Percentiles rank a stretch among this genome's conserved stretches.
Conservation (phyloP, 2,113 vertebrate species). For the Campylomormyrus tamandua region DNA sequence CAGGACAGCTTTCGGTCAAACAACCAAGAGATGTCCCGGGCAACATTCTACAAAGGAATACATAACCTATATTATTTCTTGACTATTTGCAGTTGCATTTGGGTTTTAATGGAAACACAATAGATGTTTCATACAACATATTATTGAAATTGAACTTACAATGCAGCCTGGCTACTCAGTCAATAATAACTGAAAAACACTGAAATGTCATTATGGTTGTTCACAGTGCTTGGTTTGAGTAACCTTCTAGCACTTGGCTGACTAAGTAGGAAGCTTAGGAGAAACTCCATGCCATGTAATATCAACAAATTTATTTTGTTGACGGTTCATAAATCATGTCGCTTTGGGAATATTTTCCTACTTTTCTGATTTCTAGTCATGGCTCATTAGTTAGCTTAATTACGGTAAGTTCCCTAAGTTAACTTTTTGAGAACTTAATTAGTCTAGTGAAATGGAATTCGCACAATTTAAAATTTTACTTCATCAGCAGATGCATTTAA, state of each 20-base stretch:
- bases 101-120: not conserved
- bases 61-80: not conserved
- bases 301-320: not conserved
- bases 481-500: not conserved
- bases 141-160: not conserved
- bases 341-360: slow-evolving; percentile 5
- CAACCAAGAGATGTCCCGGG: not conserved
- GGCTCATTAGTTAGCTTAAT: not conserved
- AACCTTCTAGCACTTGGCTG: not conserved
- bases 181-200: not conserved
- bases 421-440: not conserved
- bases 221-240: not conserved
- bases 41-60: not conserved
- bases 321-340: not conserved
- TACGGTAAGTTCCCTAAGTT: not conserved
- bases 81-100: not conserved
- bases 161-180: not conserved
- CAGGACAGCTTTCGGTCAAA: not conserved
- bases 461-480: not conserved
- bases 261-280: not conserved
- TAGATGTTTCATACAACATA: not conserved
- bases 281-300: not conserved
- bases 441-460: not conserved
- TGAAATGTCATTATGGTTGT: not conserved
- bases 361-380: not conserved